These are phyloP conservation scores for Orycteropus afer DNA, from an alignment of 2,113 vertebrate species.

Conservation along the genomic window DNA sequence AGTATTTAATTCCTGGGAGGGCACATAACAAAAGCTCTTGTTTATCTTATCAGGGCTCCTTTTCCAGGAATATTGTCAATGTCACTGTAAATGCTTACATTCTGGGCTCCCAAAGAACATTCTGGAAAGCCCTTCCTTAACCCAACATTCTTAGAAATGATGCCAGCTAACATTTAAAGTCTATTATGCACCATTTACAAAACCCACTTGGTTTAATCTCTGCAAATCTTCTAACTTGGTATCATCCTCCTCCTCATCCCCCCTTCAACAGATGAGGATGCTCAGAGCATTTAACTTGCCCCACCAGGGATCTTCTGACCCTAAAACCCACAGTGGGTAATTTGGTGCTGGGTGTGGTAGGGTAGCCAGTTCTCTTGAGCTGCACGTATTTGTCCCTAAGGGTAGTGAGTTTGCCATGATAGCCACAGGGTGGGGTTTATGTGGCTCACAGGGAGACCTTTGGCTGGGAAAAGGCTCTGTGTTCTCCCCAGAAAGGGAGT, in stretches of 20 bases:
- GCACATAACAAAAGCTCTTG: neutral
- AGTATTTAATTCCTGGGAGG: neutral
- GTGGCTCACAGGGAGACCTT: neutral
- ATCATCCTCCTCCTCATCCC: neutral
- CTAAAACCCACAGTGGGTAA: neutral
- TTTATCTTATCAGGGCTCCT: neutral
- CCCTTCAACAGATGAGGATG: neutral
- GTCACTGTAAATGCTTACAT: neutral
- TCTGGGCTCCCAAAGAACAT: neutral
- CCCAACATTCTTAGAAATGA: neutral
- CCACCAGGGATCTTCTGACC: neutral
- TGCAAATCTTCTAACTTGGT: neutral
- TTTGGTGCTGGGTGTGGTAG: neutral
- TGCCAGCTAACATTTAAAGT: neutral
- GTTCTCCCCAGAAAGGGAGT: slow-evolving; percentile 25
- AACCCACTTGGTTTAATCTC: slow-evolving; percentile 42
- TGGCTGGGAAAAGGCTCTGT: neutral
- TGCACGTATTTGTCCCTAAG: neutral
- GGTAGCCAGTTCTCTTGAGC: neutral
- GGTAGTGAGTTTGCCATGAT: neutral
- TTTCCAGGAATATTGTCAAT: neutral
- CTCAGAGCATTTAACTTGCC: neutral
- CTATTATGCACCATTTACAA: neutral
- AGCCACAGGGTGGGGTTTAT: neutral
- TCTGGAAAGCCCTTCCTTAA: neutral